Evolutionary conservation across 1,140 invertebrate genomes (phyloP).

Genomic region (Drosophila cardini): DNA sequence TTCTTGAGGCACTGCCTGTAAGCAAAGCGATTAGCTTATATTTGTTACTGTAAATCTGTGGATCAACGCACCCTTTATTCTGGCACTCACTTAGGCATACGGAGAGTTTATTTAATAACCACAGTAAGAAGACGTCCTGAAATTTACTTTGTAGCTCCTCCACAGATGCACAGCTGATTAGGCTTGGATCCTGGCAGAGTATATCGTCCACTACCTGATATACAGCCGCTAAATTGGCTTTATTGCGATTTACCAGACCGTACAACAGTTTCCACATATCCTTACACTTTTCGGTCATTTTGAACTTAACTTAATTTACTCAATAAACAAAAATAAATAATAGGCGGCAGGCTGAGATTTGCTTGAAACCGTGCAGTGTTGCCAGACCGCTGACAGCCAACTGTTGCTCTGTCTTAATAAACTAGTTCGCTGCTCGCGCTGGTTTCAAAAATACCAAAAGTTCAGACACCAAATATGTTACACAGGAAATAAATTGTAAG

Average conservation of each 20-base stretch:
- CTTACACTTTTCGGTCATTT: constrained; percentile 69
- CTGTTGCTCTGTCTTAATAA: not conserved
- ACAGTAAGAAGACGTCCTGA: constrained; percentile 72
- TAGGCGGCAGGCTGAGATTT: constrained; percentile 7
- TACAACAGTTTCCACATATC: constrained; percentile 81
- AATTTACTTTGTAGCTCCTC: constrained; percentile 59
- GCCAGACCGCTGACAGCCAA: constrained; percentile 15
- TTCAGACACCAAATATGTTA: too few species aligned
- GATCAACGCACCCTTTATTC: constrained; percentile 43
- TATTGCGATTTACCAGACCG: constrained; percentile 68
- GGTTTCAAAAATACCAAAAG: constrained; percentile 3
- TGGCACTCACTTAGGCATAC: constrained; percentile 43
- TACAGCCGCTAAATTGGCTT: constrained; percentile 54
- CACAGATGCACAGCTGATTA: constrained; percentile 68
- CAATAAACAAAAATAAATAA: constrained; percentile 16
- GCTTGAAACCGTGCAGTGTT: constrained; percentile 11
- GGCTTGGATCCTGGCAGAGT: constrained; percentile 75
- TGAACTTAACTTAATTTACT: constrained; percentile 1
- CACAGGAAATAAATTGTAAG: not conserved
- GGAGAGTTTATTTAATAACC: constrained; percentile 73
- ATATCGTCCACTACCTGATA: constrained; percentile 77
- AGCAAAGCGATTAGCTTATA: not conserved
- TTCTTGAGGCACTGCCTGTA: constrained; percentile 59
- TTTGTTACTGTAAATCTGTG: not conserved
- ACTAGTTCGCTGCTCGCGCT: not conserved